Evolutionary conservation across 2,797 vertebrate genomes (phyloP).

Genomic region (Tiaroga cobitis): DNA sequence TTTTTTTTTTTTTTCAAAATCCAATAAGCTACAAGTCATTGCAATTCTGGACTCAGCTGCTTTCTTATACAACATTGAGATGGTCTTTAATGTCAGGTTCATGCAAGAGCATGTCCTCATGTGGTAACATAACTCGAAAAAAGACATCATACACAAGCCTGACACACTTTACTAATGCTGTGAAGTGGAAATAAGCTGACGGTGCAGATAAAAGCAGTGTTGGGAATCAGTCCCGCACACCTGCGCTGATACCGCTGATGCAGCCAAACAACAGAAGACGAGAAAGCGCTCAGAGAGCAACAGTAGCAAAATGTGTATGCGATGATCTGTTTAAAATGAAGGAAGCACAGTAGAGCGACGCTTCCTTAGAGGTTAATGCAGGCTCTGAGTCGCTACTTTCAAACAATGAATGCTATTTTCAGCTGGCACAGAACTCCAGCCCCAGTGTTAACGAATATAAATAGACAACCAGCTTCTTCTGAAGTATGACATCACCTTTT

Average conservation of each 20-base stretch:
- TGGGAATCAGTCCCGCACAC: conserved; percentile 67
- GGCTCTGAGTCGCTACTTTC: neutral
- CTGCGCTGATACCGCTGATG: conserved; percentile 67
- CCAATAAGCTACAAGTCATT: conserved; percentile 35
- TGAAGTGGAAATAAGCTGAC: conserved; percentile 67
- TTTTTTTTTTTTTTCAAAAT: neutral
- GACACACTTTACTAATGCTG: conserved; percentile 55
- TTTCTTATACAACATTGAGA: neutral
- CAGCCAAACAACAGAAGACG: conserved; percentile 59
- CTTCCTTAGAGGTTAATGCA: neutral
- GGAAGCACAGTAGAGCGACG: neutral
- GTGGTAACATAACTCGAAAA: conserved; percentile 54
- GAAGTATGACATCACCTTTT: conserved; percentile 6
- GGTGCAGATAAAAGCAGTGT: conserved; percentile 67
- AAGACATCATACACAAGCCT: conserved; percentile 55
- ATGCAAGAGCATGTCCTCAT: conserved; percentile 1
- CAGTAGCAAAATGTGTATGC: conserved; percentile 15
- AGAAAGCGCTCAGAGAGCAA: conserved; percentile 33
- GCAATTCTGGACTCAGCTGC: conserved; percentile 5
- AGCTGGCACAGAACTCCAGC: neutral
- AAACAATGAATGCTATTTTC: conserved; percentile 19
- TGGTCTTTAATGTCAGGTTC: neutral
- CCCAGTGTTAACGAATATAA: conserved; percentile 1
- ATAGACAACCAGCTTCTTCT: conserved; percentile 21
- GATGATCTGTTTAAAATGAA: conserved; percentile 44